A percentile compares a stretch with the other conserved stretches of the same genome.
phyloP scores from a whole-genome alignment of 1,140 invertebrate genomes.

The Lutraria rhynchaena region DNA sequence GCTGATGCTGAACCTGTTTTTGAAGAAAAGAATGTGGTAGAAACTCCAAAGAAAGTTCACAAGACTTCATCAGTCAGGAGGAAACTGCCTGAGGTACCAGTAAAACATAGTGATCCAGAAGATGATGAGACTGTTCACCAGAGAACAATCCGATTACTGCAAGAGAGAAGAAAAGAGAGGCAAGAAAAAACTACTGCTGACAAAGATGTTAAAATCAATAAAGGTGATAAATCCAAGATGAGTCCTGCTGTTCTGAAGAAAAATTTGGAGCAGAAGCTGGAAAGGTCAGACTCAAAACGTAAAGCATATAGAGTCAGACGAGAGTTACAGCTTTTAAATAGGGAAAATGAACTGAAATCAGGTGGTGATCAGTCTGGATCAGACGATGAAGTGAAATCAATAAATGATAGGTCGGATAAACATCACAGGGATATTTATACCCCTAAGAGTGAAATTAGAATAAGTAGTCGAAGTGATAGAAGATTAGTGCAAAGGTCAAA shows the following conservation, averaged over 20 bases:
- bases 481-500: conserved; percentile 37
- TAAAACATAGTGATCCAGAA: conserved; percentile 42
- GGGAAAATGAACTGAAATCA: conserved; percentile 39
- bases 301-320: conserved; percentile 42
- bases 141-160: conserved; percentile 44
- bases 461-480: background rate
- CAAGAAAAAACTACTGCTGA: conserved; percentile 1
- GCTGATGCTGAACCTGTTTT: background rate
- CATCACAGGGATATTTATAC: conserved; percentile 15
- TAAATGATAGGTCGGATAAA: conserved; percentile 14
- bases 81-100: conserved; percentile 44
- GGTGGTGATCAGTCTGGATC: background rate
- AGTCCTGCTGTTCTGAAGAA: conserved; percentile 51
- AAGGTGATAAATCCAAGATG: conserved; percentile 39
- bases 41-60: conserved; percentile 26
- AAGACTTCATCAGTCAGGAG: conserved; percentile 33
- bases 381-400: background rate
- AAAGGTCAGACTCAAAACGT: conserved; percentile 50
- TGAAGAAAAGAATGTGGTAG: background rate
- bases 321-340: conserved; percentile 46
- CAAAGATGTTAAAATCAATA: background rate
- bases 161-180: conserved; percentile 42
- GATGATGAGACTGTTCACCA: conserved; percentile 56
- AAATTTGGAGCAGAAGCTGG: conserved; percentile 37
- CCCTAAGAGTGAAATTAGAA: background rate